These are phyloP conservation scores for Pomatorhinus ruficollis DNA, from an alignment of 2,113 vertebrate species.

Conservation along the genomic window DNA sequence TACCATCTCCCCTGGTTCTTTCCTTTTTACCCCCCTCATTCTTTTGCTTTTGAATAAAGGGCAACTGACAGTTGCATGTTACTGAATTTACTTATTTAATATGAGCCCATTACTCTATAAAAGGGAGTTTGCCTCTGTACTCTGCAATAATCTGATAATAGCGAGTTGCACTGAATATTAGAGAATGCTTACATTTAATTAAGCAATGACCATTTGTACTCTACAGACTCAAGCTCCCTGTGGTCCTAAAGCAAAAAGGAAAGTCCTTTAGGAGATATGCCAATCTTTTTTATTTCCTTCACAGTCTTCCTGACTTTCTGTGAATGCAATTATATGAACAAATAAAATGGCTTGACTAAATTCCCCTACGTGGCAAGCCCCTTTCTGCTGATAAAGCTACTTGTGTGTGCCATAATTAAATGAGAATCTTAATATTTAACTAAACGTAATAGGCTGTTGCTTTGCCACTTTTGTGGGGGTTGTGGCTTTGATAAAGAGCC, in stretches of 20 bases:
- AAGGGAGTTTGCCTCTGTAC: slow-evolving; percentile 8
- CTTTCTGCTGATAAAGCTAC: slow-evolving; percentile 81
- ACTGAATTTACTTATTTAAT: not conserved
- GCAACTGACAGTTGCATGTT: slow-evolving; percentile 11
- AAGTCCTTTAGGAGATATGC: slow-evolving; percentile 70
- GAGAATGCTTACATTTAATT: slow-evolving; percentile 78
- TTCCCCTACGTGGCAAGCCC: slow-evolving; percentile 72
- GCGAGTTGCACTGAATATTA: slow-evolving; percentile 72
- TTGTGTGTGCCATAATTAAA: slow-evolving; percentile 79
- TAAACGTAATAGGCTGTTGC: slow-evolving; percentile 72
- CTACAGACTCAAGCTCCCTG: slow-evolving; percentile 62
- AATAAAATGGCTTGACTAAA: slow-evolving; percentile 73
- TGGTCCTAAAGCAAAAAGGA: slow-evolving; percentile 63
- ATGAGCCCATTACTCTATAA: not conserved
- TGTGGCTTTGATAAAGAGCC: slow-evolving; percentile 53
- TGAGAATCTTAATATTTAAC: slow-evolving; percentile 80
- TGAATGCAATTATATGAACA: slow-evolving; percentile 82
- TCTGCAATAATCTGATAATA: slow-evolving; percentile 73
- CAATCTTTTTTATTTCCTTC: slow-evolving; percentile 71
- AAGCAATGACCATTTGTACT: slow-evolving; percentile 74
- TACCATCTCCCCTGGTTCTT: not conserved
- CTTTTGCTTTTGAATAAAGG: slow-evolving; percentile 27
- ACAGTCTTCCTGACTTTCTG: slow-evolving; percentile 66
- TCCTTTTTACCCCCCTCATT: not conserved
- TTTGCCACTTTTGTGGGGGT: slow-evolving; percentile 45